Conservation (phyloP, 2,113 vertebrate species). For the Cavia porcellus region DNA sequence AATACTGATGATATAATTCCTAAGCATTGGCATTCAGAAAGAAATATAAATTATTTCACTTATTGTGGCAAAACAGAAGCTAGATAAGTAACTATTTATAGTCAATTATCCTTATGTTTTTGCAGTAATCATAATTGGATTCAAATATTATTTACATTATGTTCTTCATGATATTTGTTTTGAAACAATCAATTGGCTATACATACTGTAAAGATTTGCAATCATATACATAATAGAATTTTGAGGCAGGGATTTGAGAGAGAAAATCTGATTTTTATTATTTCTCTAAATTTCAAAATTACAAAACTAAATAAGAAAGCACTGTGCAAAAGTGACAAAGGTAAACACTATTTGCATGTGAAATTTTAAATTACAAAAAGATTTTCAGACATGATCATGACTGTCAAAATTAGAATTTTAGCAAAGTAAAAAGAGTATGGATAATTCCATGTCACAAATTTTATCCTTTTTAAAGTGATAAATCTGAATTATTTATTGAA, state of each 20-base stretch:
- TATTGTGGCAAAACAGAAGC: slow-evolving; percentile 74
- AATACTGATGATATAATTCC: slow-evolving; percentile 60
- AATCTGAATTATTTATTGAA: slow-evolving; percentile 62
- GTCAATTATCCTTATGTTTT: slow-evolving; percentile 72
- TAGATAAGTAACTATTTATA: slow-evolving; percentile 77
- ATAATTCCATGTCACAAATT: slow-evolving; percentile 4
- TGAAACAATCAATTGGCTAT: slow-evolving; percentile 19
- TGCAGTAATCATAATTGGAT: slow-evolving; percentile 75
- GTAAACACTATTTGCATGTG: slow-evolving; percentile 71
- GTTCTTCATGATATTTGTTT: slow-evolving; percentile 74
- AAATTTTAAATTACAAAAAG: slow-evolving; percentile 75
- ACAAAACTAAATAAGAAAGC: slow-evolving; percentile 75
- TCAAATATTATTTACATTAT: slow-evolving; percentile 81
- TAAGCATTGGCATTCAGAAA: slow-evolving; percentile 75
- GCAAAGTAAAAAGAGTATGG: slow-evolving; percentile 71
- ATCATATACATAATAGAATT: slow-evolving; percentile 63
- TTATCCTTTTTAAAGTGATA: slow-evolving; percentile 55
- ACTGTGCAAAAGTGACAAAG: slow-evolving; percentile 69
- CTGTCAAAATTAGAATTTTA: slow-evolving; percentile 71
- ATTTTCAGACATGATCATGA: slow-evolving; percentile 49
- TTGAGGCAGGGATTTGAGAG: slow-evolving; percentile 61
- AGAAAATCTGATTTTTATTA: slow-evolving; percentile 64
- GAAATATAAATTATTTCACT: slow-evolving; percentile 77
- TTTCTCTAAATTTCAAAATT: slow-evolving; percentile 78
- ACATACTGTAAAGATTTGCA: slow-evolving; percentile 66